A percentile compares a stretch with the other conserved stretches of the same genome.
These are phyloP conservation scores for Tenualosa ilisha DNA, from an alignment of 2,797 vertebrate species.

Conservation along the genomic window DNA sequence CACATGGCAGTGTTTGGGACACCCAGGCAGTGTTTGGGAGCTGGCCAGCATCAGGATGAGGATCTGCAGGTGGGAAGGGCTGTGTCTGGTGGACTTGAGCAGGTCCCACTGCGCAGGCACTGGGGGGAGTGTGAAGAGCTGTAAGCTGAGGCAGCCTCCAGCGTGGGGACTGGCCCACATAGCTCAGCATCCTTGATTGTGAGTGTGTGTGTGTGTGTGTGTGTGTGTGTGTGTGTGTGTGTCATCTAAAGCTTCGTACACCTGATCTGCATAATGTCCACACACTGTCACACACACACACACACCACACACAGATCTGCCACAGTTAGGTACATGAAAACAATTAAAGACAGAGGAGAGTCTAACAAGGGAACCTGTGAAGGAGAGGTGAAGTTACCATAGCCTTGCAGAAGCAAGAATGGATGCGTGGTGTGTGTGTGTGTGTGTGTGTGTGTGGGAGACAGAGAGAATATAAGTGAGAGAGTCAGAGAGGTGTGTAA, in stretches of 20 bases:
- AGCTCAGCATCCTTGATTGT: not conserved
- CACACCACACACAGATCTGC: not conserved
- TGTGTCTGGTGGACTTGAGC: not conserved
- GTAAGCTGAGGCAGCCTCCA: not conserved
- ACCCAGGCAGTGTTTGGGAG: not conserved
- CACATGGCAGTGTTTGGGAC: not conserved
- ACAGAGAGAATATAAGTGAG: not conserved
- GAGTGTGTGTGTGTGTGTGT: too few relatives aligned
- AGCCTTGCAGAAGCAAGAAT: not conserved
- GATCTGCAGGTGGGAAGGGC: not conserved
- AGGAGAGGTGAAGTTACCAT: constrained; percentile 19
- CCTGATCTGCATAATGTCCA: constrained; percentile 6
- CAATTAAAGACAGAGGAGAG: constrained; percentile 3
- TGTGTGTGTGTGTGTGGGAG: not conserved
- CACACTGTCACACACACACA: not conserved
- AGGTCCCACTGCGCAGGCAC: not conserved
- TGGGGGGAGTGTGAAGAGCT: not conserved
- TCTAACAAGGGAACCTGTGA: constrained; percentile 9
- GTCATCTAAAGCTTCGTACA: not conserved
- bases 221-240: not conserved
- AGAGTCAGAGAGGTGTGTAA: not conserved
- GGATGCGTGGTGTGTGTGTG: not conserved
- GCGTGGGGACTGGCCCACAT: not conserved
- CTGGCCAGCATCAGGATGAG: not conserved
- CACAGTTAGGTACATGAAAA: not conserved